Evolutionary conservation across 1,140 invertebrate genomes (phyloP).

Genomic region (Aphaenogaster ashmeadi): DNA sequence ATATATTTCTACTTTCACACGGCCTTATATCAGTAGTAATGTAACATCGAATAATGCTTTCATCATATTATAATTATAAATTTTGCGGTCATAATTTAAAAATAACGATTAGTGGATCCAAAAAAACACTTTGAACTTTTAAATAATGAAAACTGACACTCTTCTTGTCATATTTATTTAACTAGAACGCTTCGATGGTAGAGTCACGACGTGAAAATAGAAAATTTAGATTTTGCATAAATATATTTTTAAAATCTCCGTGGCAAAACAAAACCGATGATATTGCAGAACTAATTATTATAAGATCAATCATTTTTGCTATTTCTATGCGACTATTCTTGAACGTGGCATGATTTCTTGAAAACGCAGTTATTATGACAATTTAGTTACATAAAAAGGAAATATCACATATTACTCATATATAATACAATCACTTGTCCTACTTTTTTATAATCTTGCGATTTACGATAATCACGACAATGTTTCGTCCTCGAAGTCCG

Average conservation of each 20-base stretch:
- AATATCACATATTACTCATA: neutral
- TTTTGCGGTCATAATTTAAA: neutral
- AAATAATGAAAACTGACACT: neutral
- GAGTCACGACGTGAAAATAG: neutral
- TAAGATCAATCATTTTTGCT: neutral
- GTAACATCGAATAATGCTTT: neutral
- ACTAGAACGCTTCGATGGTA: neutral
- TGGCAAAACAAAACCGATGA: no score
- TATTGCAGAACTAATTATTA: neutral
- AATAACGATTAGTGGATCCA: neutral
- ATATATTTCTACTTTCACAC: neutral
- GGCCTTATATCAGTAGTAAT: neutral
- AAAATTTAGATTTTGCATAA: neutral
- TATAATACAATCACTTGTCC: conserved; percentile 14
- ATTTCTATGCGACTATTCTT: neutral
- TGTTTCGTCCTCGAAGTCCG: neutral
- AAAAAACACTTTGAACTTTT: neutral
- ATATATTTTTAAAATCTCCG: no score
- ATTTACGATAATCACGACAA: conserved; percentile 25
- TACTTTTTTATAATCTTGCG: neutral
- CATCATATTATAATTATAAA: neutral
- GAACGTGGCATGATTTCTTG: neutral
- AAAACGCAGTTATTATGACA: neutral
- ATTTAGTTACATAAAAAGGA: neutral
- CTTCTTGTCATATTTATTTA: neutral